Evolutionary conservation across 2,113 vertebrate species (phyloP), one percentile per base, ranked within the genome.

Genomic region (Seriola quinqueradiata): DNA sequence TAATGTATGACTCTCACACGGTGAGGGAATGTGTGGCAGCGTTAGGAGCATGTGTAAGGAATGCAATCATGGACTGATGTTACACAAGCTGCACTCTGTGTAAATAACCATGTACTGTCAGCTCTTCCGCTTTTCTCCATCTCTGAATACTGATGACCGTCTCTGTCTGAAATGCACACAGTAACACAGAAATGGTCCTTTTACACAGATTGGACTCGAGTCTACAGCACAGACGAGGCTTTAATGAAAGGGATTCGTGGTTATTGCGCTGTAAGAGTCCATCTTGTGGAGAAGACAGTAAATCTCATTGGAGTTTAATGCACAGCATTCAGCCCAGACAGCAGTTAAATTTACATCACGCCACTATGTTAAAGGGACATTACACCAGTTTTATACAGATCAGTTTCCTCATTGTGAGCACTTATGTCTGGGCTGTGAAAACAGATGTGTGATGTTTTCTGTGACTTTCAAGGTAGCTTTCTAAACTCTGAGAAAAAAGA

Each of bases 1-100:
- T 93, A 91, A 89, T 90, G 87, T 66, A 74, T 67, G 83, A 79
- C 75, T 81, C 85, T 89, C 83, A 87, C 83, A 87, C 79, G 85
- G 70, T 68, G 80, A 73, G 79, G 57, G 72, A 84, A 73, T 89
- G 86, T 84, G 85, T 60, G 8, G 78, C 66, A 3, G n/a, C 19
- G 32, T 73, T 73, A 14, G 14, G 65, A 61, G 82, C 55, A 50
- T 88, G 86, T 70, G 71, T 82, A 55, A 87, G 79, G 66, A 83
- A 86, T 70, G 68, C 23, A 38, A 28, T 70, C 73, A 59, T 34
- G 75, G 77, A 48, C 50, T 14, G 81, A 81, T 80, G 88, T 90
- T 86, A 87, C 71, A 84, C 90, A 82, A 88, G 89, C 85, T 58
- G 67, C 36, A 16, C 60, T 64, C 55, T 25, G 75, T 79, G 58